These are phyloP conservation scores for Subacronicta megacephala DNA, from an alignment of 2,888 invertebrate species.

Conservation along the genomic window DNA sequence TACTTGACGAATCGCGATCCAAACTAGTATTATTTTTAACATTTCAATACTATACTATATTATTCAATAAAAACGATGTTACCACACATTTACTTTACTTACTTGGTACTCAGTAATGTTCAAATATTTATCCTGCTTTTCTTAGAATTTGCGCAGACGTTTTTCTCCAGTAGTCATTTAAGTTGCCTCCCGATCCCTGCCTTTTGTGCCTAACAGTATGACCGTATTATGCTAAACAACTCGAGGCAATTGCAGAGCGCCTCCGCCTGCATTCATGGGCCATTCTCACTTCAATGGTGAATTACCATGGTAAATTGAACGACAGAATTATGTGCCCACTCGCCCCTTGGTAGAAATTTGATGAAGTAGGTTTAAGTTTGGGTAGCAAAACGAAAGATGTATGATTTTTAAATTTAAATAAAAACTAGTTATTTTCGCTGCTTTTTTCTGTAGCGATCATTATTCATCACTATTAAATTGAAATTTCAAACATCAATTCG, in stretches of 20 bases:
- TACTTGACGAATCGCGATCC: no score
- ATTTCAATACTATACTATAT: no score
- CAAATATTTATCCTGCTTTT: conserved; percentile 7
- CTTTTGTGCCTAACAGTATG: conserved; percentile 81
- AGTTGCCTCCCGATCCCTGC: conserved; percentile 56
- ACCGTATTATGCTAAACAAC: conserved; percentile 86
- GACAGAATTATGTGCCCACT: conserved; percentile 52
- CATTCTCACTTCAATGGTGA: conserved; percentile 77
- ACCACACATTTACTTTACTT: no score
- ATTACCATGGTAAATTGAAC: conserved; percentile 75
- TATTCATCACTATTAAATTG: no score
- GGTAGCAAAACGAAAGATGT: conserved; percentile 29
- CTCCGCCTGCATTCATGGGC: conserved; percentile 68
- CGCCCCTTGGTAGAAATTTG: conserved; percentile 33
- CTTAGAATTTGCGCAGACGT: conserved; percentile 23
- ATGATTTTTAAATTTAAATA: neutral
- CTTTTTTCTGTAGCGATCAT: no score
- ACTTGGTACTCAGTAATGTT: conserved; percentile 1
- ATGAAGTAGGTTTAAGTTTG: conserved; percentile 34
- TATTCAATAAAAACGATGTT: neutral
- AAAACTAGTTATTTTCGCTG: no score
- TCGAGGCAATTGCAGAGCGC: conserved; percentile 77
- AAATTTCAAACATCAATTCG: no score
- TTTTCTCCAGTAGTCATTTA: conserved; percentile 42
- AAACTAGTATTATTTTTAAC: no score